Conservation (phyloP, 2,888 invertebrate species). For the Caenorhabditis sulstoni region DNA sequence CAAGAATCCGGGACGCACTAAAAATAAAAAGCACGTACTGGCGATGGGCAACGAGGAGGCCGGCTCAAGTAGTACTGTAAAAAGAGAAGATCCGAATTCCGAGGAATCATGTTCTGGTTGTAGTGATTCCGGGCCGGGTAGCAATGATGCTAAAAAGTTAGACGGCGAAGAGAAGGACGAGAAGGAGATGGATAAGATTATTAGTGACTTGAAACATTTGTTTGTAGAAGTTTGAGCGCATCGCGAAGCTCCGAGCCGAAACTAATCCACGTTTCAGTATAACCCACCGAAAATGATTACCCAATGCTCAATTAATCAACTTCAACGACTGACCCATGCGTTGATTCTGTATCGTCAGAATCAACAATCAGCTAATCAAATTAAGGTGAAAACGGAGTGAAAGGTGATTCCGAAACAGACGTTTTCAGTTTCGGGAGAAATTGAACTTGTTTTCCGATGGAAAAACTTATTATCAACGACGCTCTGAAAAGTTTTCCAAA, state of each 20-base stretch:
- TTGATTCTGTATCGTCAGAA: slow-evolving; percentile 45
- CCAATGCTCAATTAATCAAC: slow-evolving; percentile 48
- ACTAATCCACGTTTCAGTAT: slow-evolving; percentile 27
- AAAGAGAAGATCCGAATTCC: slow-evolving; percentile 31
- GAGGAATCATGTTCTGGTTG: slow-evolving; percentile 48
- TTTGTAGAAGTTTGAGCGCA: slow-evolving; percentile 40
- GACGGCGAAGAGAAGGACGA: slow-evolving; percentile 41
- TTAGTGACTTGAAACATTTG: slow-evolving; percentile 49
- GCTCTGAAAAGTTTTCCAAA: slow-evolving; percentile 49
- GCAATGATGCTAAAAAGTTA: slow-evolving; percentile 33
- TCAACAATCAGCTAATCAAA: slow-evolving; percentile 38
- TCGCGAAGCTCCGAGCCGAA: not conserved
- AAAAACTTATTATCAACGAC: slow-evolving; percentile 29
- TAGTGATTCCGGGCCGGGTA: slow-evolving; percentile 43
- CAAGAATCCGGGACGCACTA: slow-evolving; percentile 39
- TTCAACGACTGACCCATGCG: slow-evolving; percentile 33
- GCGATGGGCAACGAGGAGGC: slow-evolving; percentile 17
- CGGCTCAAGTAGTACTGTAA: slow-evolving; percentile 48
- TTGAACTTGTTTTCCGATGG: slow-evolving; percentile 34
- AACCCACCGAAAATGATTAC: slow-evolving; percentile 43
- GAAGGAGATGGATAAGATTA: slow-evolving; percentile 47
- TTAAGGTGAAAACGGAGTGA: slow-evolving; percentile 24
- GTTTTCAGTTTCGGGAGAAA: slow-evolving; percentile 45
- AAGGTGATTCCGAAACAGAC: not conserved
- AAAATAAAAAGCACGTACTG: slow-evolving; percentile 36